Evolutionary conservation across 2,113 vertebrate genomes (phyloP).

Genomic region (Hippocampus abdominalis): DNA sequence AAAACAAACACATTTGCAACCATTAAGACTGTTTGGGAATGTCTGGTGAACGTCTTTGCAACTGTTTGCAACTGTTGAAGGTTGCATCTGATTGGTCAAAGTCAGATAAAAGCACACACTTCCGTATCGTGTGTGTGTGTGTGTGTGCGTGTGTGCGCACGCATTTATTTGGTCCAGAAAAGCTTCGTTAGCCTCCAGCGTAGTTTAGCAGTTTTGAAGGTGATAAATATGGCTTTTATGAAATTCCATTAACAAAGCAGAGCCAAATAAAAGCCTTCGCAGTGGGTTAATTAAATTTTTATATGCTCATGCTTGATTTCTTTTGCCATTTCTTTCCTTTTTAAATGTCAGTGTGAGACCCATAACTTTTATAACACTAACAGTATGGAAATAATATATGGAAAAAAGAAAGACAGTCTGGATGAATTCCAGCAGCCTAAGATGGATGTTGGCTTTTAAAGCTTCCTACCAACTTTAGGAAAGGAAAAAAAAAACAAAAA

Average conservation of each 20-base stretch:
- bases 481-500: background rate
- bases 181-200: conserved; percentile 17
- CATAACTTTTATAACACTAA: conserved; percentile 38
- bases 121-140: too few species aligned
- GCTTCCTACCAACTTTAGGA: background rate
- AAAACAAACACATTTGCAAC: too few species aligned
- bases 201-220: conserved; percentile 23
- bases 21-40: too few species aligned
- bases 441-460: background rate
- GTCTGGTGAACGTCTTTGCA: too few species aligned
- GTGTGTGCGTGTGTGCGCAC: too few species aligned
- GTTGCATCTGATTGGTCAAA: too few species aligned
- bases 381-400: conserved; percentile 11
- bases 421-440: conserved; percentile 13
- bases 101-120: too few species aligned
- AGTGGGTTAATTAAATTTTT: conserved; percentile 11
- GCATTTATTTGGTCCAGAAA: conserved; percentile 32
- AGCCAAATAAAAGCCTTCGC: conserved; percentile 9
- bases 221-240: conserved; percentile 17
- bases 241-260: conserved; percentile 10
- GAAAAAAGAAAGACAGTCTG: conserved; percentile 4
- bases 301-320: conserved; percentile 10
- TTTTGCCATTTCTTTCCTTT: conserved; percentile 19
- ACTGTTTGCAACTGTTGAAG: too few species aligned
- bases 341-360: conserved; percentile 21